Evolutionary conservation across 64 coral and sea anemone species (phyloP).

Genomic region (Hydrozoanthus tunicans): DNA sequence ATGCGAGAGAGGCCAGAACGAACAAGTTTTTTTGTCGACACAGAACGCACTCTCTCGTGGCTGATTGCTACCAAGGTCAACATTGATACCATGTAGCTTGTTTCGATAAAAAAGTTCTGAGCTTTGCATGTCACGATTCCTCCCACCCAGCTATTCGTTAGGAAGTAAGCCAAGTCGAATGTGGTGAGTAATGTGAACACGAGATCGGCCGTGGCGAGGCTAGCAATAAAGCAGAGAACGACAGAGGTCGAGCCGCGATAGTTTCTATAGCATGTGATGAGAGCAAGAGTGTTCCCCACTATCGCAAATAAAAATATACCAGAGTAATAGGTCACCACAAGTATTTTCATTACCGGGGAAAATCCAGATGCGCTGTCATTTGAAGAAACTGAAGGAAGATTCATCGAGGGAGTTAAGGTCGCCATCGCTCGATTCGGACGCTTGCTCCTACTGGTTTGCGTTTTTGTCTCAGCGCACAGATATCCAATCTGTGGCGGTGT

Average conservation of each 20-base stretch:
- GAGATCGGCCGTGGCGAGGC: slow-evolving; percentile 35
- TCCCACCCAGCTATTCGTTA: slow-evolving; percentile 66
- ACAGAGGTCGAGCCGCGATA: slow-evolving; percentile 34
- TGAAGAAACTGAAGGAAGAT: not conserved
- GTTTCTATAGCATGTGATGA: slow-evolving; percentile 34
- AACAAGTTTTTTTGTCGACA: slow-evolving; percentile 68
- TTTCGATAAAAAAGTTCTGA: slow-evolving; percentile 90
- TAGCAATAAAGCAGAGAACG: slow-evolving; percentile 44
- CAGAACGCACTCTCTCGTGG: slow-evolving; percentile 63
- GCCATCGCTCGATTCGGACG: not conserved
- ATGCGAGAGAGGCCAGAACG: slow-evolving; percentile 2
- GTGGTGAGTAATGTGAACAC: slow-evolving; percentile 82
- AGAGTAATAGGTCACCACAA: slow-evolving; percentile 38
- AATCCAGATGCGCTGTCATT: slow-evolving; percentile 26
- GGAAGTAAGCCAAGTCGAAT: slow-evolving; percentile 73
- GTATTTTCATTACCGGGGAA: slow-evolving; percentile 45
- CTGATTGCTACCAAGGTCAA: slow-evolving; percentile 82
- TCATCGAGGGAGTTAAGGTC: not conserved
- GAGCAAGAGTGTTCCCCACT: slow-evolving; percentile 11
- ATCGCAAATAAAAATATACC: slow-evolving; percentile 32
- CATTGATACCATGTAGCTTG: slow-evolving; percentile 75
- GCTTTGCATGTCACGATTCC: slow-evolving; percentile 67
- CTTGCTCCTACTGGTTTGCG: not conserved
- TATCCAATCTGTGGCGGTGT: not conserved
- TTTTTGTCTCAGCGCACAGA: not conserved